phyloP scores from a whole-genome alignment of 2,888 invertebrate genomes.

The Phyto melanocephala region DNA sequence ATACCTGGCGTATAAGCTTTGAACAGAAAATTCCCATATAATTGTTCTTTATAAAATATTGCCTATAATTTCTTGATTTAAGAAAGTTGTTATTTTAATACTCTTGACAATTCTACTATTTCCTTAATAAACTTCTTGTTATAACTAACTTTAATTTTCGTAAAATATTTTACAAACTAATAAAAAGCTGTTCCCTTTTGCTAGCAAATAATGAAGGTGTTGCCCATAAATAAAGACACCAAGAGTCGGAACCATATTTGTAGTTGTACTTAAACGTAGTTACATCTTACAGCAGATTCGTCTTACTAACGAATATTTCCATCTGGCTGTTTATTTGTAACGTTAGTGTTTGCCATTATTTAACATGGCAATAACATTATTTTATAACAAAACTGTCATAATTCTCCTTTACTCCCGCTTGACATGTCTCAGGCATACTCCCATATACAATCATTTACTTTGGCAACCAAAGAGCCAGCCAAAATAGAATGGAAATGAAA shows the following conservation, averaged over 20 bases:
- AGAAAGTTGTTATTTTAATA: no score
- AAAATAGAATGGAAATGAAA: conserved; percentile 28
- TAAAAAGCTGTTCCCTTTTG: conserved; percentile 9
- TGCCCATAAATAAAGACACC: conserved; percentile 36
- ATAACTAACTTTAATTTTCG: conserved; percentile 14
- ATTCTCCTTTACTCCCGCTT: conserved; percentile 54
- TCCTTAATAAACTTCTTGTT: neutral
- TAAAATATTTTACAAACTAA: conserved; percentile 13
- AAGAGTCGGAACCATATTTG: conserved; percentile 20
- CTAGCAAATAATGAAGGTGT: conserved; percentile 32
- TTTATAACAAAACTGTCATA: conserved; percentile 59
- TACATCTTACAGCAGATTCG: neutral
- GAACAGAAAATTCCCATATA: no score
- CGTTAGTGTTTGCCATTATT: conserved; percentile 49
- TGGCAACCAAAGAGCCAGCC: neutral
- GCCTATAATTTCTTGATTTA: no score
- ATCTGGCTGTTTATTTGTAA: neutral
- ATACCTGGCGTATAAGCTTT: no score
- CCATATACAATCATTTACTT: neutral
- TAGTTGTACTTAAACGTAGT: conserved; percentile 5
- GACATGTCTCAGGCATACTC: neutral
- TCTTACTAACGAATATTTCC: neutral
- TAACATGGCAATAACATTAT: conserved; percentile 60
- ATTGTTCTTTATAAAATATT: no score
- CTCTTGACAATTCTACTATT: no score